phyloP scores from a whole-genome alignment of 2,113 vertebrate genomes.

The Gila orcuttii region DNA sequence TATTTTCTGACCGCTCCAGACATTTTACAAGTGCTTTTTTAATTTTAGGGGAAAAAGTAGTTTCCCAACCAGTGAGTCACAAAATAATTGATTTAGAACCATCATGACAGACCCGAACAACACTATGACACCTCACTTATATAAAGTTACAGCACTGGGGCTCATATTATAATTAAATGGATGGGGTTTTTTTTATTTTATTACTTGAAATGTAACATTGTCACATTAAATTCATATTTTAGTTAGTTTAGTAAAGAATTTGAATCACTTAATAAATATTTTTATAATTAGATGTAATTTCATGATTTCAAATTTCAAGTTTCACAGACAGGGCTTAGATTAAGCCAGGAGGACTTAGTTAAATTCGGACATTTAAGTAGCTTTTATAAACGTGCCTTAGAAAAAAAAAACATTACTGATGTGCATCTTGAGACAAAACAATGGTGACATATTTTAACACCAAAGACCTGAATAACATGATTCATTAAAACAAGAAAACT shows the following conservation, averaged over 20 bases:
- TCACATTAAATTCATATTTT: neutral
- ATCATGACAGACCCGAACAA: slow-evolving; percentile 22
- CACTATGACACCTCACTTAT: slow-evolving; percentile 1
- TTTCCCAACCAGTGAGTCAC: slow-evolving; percentile 28
- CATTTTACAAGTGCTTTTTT: slow-evolving; percentile 45
- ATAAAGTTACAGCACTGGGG: neutral
- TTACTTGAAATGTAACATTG: neutral
- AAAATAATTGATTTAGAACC: slow-evolving; percentile 26
- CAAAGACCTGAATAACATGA: too few relatives aligned
- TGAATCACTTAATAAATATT: neutral
- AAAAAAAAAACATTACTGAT: too few relatives aligned
- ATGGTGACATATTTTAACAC: too few relatives aligned
- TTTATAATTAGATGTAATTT: too few relatives aligned
- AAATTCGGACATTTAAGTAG: too few relatives aligned
- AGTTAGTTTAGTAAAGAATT: neutral
- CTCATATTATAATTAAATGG: neutral
- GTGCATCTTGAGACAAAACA: too few relatives aligned
- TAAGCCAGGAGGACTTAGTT: too few relatives aligned
- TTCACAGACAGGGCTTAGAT: too few relatives aligned
- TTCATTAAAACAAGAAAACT: too few relatives aligned
- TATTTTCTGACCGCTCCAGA: slow-evolving; percentile 26
- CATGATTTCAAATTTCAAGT: too few relatives aligned
- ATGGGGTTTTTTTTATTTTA: neutral
- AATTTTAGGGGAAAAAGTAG: slow-evolving; percentile 3
- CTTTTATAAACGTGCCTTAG: too few relatives aligned